Conservation (phyloP, 1,140 invertebrate species). For the silkworm (Bombyx mori) region DNA sequence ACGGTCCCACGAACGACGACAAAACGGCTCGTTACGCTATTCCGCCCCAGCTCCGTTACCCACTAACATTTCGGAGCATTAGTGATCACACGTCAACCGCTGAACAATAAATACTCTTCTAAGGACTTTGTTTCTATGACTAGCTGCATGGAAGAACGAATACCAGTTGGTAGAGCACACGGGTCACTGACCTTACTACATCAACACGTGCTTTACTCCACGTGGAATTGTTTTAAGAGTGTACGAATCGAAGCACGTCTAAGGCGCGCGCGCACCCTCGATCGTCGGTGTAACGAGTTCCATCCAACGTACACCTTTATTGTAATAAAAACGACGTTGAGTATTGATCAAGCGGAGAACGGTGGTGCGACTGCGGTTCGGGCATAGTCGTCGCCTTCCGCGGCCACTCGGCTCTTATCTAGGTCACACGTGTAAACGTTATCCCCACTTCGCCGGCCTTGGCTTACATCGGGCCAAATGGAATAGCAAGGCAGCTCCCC, state of each 20-base stretch:
- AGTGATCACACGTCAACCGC: too few species aligned
- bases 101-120: too few species aligned
- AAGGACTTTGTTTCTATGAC: too few species aligned
- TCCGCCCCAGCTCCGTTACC: too few species aligned
- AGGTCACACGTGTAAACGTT: constrained; percentile 69
- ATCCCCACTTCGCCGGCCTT: constrained; percentile 64
- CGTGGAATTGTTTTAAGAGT: constrained; percentile 21
- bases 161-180: too few species aligned
- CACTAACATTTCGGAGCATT: too few species aligned
- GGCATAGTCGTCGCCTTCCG: constrained; percentile 34
- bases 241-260: neutral
- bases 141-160: too few species aligned
- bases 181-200: neutral
- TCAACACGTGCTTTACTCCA: constrained; percentile 26
- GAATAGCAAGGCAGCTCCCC: constrained; percentile 50
- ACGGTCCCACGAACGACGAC: too few species aligned
- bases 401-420: constrained; percentile 45
- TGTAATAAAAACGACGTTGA: neutral
- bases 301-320: too few species aligned
- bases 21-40: too few species aligned
- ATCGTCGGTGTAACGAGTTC: too few species aligned
- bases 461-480: constrained; percentile 62
- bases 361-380: constrained; percentile 32
- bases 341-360: constrained; percentile 41
- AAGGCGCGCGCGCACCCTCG: neutral